These are phyloP conservation scores for Ceratina calcarata DNA, from an alignment of 1,140 invertebrate species.

Conservation along the genomic window DNA sequence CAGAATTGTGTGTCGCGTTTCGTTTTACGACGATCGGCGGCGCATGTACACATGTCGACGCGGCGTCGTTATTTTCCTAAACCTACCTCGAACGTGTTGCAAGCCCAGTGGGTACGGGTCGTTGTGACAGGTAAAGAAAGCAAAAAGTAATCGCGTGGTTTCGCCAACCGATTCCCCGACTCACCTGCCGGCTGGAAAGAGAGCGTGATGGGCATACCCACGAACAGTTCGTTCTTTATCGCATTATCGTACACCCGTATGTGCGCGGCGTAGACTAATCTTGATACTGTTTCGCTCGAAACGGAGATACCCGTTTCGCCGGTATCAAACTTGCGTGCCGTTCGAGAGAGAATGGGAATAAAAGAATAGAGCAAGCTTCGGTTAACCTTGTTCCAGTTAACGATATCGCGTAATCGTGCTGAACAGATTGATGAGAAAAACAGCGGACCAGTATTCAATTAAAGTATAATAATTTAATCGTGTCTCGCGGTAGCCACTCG, in stretches of 20 bases:
- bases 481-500: background rate
- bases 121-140: constrained; percentile 24
- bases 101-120: background rate
- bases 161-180: constrained; percentile 49
- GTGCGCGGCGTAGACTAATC: constrained; percentile 32
- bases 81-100: background rate
- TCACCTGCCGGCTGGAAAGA: constrained; percentile 58
- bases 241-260: constrained; percentile 41
- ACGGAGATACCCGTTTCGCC: constrained; percentile 7
- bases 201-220: constrained; percentile 20
- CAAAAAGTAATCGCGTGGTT: constrained; percentile 50
- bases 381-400: background rate
- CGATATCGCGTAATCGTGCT: background rate
- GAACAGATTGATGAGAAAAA: too few relatives aligned
- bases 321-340: background rate
- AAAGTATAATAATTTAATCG: background rate
- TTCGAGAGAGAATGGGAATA: background rate
- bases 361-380: constrained; percentile 1
- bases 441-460: background rate
- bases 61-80: constrained; percentile 26
- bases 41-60: background rate
- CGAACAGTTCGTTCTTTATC: constrained; percentile 47
- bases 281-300: constrained; percentile 29
- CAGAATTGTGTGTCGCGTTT: background rate
- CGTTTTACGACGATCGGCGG: background rate